These are phyloP conservation scores for Ephydatia muelleri DNA, from an alignment of 37 sponge, comb jelly and placozoan species.

Conservation along the genomic window DNA sequence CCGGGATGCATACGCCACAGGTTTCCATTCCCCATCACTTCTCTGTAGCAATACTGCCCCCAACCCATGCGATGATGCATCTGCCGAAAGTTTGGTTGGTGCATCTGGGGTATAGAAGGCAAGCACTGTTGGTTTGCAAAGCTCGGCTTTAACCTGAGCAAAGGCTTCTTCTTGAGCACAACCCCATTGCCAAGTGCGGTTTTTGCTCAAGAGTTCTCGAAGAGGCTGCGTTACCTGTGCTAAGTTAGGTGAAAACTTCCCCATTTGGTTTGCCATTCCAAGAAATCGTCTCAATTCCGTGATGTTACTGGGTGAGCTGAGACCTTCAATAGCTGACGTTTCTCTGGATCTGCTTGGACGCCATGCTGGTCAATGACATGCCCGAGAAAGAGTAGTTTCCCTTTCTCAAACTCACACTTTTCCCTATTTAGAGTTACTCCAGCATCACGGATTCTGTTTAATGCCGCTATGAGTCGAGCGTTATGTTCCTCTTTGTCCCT, in stretches of 20 bases:
- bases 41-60: constrained; percentile 42
- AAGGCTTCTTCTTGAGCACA: constrained; percentile 38
- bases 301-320: constrained; percentile 17
- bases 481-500: constrained; percentile 18
- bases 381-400: constrained; percentile 6
- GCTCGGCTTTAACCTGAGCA: constrained; percentile 31
- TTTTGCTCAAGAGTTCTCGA: constrained; percentile 32
- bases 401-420: constrained; percentile 25
- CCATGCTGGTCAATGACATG: constrained; percentile 36
- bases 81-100: constrained; percentile 43
- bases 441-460: constrained; percentile 5
- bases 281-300: constrained; percentile 40
- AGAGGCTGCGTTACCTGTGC: constrained; percentile 52
- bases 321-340: constrained; percentile 20
- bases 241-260: constrained; percentile 45
- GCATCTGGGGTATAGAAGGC: constrained; percentile 32
- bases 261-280: constrained; percentile 67
- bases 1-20: constrained; percentile 26
- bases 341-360: constrained; percentile 45
- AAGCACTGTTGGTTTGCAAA: constrained; percentile 38
- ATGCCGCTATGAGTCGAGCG: constrained; percentile 13
- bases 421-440: constrained; percentile 26
- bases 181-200: constrained; percentile 47
- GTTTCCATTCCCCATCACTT: constrained; percentile 7
- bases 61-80: constrained; percentile 34